phyloP scores from a whole-genome alignment of 2,888 invertebrate species.

The Monopis laevigella region DNA sequence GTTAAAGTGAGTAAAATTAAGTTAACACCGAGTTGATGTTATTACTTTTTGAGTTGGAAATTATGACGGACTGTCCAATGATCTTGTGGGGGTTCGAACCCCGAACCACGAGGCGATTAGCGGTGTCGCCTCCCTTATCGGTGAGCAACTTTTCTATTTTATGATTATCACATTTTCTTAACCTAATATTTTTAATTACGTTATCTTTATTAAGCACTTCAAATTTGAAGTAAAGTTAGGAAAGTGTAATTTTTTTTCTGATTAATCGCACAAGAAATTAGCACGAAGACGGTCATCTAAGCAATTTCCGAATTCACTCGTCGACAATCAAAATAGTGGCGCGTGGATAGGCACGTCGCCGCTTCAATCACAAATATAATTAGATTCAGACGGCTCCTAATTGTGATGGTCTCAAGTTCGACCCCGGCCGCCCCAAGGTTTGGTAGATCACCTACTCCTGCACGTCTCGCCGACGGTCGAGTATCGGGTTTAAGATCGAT shows the following conservation, averaged over 20 bases:
- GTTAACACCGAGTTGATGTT: slow-evolving; percentile 68
- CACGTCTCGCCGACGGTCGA: slow-evolving; percentile 7
- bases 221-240: no score
- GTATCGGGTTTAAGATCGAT: slow-evolving; percentile 38
- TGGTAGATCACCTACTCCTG: slow-evolving; percentile 6
- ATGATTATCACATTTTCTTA: no score
- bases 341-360: slow-evolving; percentile 15
- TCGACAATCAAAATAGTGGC: slow-evolving; percentile 8
- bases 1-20: slow-evolving; percentile 69
- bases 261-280: no score
- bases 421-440: slow-evolving; percentile 26
- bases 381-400: slow-evolving; percentile 56
- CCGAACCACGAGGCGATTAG: slow-evolving; percentile 46
- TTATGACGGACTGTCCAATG: slow-evolving; percentile 58
- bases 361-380: slow-evolving; percentile 62
- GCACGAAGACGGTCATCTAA: no score
- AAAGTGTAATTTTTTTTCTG: no score
- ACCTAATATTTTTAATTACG: no score
- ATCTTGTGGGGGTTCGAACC: neutral
- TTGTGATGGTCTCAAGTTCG: slow-evolving; percentile 61
- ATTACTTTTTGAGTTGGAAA: slow-evolving; percentile 64
- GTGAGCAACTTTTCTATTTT: slow-evolving; percentile 23
- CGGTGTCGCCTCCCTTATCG: slow-evolving; percentile 51
- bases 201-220: no score
- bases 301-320: slow-evolving; percentile 1